Conservation (phyloP, 2,888 invertebrate species). For the Pyrrhia umbra region DNA sequence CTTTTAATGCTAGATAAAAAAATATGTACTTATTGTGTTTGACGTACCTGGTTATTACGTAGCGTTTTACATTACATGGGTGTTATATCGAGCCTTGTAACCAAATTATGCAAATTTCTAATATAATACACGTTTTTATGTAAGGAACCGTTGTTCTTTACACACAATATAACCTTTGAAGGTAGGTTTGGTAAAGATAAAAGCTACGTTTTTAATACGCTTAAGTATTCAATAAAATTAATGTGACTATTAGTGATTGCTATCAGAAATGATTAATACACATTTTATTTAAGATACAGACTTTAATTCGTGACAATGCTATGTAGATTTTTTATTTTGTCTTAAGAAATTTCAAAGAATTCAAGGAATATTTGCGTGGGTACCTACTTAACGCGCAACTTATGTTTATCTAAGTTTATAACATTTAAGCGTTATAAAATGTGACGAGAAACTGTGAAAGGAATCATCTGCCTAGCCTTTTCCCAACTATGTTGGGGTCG, state of each 20-base stretch:
- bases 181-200: slow-evolving; percentile 22
- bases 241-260: slow-evolving; percentile 22
- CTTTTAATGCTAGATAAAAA: too few species aligned
- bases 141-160: slow-evolving; percentile 28
- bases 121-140: slow-evolving; percentile 40
- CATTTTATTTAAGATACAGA: slow-evolving; percentile 14
- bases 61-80: slow-evolving; percentile 33
- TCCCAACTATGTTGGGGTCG: not conserved
- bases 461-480: too few species aligned
- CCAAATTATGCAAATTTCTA: slow-evolving; percentile 39
- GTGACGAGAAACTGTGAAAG: too few species aligned
- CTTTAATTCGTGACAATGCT: slow-evolving; percentile 7
- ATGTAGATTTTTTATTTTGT: not conserved
- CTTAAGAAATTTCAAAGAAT: not conserved
- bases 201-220: not conserved
- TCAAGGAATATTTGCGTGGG: not conserved
- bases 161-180: slow-evolving; percentile 33
- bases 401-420: not conserved
- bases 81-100: slow-evolving; percentile 39
- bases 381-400: not conserved
- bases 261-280: slow-evolving; percentile 35
- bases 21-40: too few species aligned
- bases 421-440: too few species aligned
- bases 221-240: slow-evolving; percentile 14
- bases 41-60: slow-evolving; percentile 26